A percentile compares a stretch with the other conserved stretches of the same genome.
These are phyloP conservation scores for Anabacerthia variegaticeps DNA, from an alignment of 2,797 vertebrate species.

Conservation along the genomic window DNA sequence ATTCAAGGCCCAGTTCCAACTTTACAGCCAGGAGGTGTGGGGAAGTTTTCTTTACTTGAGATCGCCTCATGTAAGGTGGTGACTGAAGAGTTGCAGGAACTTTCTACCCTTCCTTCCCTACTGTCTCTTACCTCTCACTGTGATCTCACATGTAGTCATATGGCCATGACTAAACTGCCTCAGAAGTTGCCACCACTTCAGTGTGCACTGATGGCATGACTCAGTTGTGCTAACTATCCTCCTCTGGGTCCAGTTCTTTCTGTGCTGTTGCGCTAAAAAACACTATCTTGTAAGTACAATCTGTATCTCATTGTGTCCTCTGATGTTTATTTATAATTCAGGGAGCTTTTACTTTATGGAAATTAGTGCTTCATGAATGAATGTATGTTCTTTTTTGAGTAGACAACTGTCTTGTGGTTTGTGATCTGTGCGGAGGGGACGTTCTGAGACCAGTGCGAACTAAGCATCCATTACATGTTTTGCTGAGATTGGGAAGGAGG, in stretches of 20 bases:
- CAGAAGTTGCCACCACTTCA: background rate
- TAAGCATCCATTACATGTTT: background rate
- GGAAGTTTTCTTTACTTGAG: background rate
- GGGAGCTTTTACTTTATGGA: background rate
- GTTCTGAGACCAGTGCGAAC: background rate
- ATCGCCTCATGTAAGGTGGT: background rate
- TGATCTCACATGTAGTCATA: rapidly evolving
- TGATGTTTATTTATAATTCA: background rate
- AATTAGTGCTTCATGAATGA: background rate
- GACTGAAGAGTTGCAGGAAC: background rate
- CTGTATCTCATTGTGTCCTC: background rate
- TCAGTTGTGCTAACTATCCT: background rate
- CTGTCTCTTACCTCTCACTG: background rate
- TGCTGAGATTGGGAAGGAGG: background rate
- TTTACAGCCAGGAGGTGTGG: background rate
- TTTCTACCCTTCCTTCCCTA: background rate
- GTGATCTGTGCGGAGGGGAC: background rate
- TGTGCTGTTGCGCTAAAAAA: background rate
- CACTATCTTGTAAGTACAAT: background rate
- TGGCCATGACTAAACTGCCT: background rate
- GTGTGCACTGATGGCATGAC: background rate
- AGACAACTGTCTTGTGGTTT: background rate
- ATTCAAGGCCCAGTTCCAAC: background rate
- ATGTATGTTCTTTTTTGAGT: background rate
- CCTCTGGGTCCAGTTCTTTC: background rate